Evolutionary conservation across 2,113 vertebrate species (phyloP).

Genomic region (Chloroceryle aenea): DNA sequence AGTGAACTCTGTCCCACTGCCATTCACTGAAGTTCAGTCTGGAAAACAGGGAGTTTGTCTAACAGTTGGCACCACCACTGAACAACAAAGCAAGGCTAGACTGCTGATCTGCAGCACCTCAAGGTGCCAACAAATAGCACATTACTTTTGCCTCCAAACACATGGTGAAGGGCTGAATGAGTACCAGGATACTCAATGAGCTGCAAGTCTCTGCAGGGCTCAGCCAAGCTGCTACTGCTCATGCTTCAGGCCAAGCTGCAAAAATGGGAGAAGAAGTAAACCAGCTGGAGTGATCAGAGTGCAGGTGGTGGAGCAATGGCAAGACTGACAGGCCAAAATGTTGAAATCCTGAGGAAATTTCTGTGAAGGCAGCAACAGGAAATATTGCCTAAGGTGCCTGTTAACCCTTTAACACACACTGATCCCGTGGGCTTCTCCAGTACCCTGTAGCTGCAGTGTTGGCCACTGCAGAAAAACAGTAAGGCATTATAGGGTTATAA

Average conservation of each 20-base stretch:
- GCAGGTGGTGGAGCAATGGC: not conserved
- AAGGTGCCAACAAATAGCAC: not conserved
- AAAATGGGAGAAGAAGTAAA: not conserved
- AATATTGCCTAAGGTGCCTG: not conserved
- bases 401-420: not conserved
- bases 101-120: not conserved
- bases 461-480: not conserved
- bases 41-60: not conserved
- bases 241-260: not conserved
- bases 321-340: constrained; percentile 38
- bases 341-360: constrained; percentile 33
- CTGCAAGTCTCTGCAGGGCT: not conserved
- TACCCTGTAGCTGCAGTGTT: not conserved
- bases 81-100: not conserved
- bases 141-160: not conserved
- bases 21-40: not conserved
- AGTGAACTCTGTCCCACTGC: not conserved
- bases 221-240: not conserved
- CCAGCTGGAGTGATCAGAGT: not conserved
- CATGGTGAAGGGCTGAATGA: not conserved
- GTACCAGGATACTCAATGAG: not conserved
- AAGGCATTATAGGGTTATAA: not conserved
- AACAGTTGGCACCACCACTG: not conserved
- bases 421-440: not conserved
- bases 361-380: not conserved